Percentiles rank a stretch among this genome's conserved stretches.
phyloP scores from a whole-genome alignment of 2,113 vertebrate species.

The Pangasianodon hypophthalmus region DNA sequence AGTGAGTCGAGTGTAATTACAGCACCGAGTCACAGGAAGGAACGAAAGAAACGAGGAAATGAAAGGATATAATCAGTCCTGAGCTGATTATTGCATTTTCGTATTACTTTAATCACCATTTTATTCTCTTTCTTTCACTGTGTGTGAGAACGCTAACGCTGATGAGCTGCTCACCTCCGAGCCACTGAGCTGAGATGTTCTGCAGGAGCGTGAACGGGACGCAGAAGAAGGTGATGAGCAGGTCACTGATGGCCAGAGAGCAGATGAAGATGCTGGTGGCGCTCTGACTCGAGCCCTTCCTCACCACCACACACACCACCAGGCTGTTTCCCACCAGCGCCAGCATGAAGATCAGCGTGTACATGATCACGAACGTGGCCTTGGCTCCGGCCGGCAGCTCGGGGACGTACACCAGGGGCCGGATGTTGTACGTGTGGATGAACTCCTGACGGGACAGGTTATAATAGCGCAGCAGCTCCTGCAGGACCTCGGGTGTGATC shows the following conservation, averaged over 20 bases:
- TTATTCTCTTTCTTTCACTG: not conserved
- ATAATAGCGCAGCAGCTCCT: constrained; percentile 72
- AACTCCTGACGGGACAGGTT: constrained; percentile 80
- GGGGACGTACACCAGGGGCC: constrained; percentile 79
- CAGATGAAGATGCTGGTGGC: constrained; percentile 79
- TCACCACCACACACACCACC: constrained; percentile 76
- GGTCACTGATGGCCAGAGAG: constrained; percentile 81
- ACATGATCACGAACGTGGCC: constrained; percentile 74
- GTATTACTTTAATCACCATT: not conserved
- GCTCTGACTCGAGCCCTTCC: constrained; percentile 72
- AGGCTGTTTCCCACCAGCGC: constrained; percentile 79
- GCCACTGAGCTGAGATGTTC: constrained; percentile 81
- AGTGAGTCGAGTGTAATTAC: not conserved
- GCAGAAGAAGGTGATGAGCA: constrained; percentile 85
- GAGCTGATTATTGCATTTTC: not conserved
- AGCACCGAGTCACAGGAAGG: not conserved
- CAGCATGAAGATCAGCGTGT: constrained; percentile 75
- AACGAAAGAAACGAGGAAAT: not conserved
- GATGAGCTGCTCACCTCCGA: constrained; percentile 74
- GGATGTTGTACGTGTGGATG: constrained; percentile 76
- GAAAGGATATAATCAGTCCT: not conserved
- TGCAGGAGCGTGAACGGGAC: constrained; percentile 80
- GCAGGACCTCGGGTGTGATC: constrained; percentile 75
- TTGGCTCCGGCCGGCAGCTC: constrained; percentile 74
- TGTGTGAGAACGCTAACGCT: not conserved